These are phyloP conservation scores for Stenoptilia bipunctidactyla DNA, from an alignment of 2,888 invertebrate genomes.

Conservation along the genomic window DNA sequence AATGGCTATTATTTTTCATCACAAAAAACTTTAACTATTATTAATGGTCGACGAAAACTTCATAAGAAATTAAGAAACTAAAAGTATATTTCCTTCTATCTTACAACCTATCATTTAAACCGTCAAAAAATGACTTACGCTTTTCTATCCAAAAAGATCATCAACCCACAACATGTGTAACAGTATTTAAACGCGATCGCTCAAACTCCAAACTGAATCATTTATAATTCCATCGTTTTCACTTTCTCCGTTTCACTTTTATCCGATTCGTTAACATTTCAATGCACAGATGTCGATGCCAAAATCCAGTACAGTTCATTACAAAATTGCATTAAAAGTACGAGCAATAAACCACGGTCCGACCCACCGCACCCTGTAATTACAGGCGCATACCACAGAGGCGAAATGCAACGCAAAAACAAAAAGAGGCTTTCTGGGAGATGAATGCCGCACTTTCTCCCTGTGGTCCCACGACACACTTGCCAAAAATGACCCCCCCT, in stretches of 20 bases:
- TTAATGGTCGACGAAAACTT: too few relatives aligned
- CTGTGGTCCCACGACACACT: slow-evolving; percentile 57
- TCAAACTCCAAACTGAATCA: too few relatives aligned
- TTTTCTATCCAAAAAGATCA: too few relatives aligned
- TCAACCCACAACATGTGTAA: too few relatives aligned
- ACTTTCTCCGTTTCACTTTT: slow-evolving; percentile 1
- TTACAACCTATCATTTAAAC: too few relatives aligned
- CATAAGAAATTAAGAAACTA: too few relatives aligned
- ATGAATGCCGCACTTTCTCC: slow-evolving; percentile 50
- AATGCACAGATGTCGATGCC: neutral
- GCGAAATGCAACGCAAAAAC: slow-evolving; percentile 44
- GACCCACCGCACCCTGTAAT: slow-evolving; percentile 36
- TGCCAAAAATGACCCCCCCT: slow-evolving; percentile 36
- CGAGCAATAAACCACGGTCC: slow-evolving; percentile 23
- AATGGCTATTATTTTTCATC: too few relatives aligned
- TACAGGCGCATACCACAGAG: slow-evolving; percentile 40
- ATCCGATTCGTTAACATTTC: slow-evolving; percentile 1
- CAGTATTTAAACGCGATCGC: too few relatives aligned
- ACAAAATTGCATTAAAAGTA: slow-evolving; percentile 12
- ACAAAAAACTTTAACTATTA: too few relatives aligned
- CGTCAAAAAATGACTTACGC: too few relatives aligned
- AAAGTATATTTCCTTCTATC: too few relatives aligned
- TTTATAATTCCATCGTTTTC: neutral
- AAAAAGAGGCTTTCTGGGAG: slow-evolving; percentile 38
- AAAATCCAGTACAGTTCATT: neutral